A percentile compares a stretch with the other conserved stretches of the same genome.
These are phyloP conservation scores for Prionace glauca DNA, from an alignment of 2,797 vertebrate genomes.

Conservation along the genomic window DNA sequence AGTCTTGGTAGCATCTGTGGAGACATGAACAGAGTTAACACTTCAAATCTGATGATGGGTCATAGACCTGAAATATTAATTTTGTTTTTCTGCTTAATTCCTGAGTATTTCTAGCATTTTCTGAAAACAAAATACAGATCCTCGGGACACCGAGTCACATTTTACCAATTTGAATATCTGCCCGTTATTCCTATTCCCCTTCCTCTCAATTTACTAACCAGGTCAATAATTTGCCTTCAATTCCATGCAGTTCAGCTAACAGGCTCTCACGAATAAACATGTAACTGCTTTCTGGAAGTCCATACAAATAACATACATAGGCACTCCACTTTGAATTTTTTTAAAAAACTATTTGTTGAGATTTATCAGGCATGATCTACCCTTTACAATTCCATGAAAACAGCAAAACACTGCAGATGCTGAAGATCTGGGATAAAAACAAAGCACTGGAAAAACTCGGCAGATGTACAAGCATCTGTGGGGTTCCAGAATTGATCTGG, in stretches of 20 bases:
- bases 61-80: background rate
- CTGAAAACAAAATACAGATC: too few species aligned
- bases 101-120: background rate
- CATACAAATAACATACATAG: background rate
- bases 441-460: too few species aligned
- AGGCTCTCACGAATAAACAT: background rate
- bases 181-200: background rate
- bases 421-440: too few species aligned
- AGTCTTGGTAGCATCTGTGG: background rate
- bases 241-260: background rate
- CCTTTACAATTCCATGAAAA: background rate
- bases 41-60: background rate
- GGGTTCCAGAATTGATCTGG: too few species aligned
- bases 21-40: background rate
- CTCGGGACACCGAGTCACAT: background rate
- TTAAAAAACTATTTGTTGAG: background rate
- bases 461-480: too few species aligned
- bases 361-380: background rate
- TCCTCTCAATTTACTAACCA: background rate
- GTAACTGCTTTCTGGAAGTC: background rate
- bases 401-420: too few species aligned
- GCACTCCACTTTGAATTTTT: background rate
- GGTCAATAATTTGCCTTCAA: background rate
- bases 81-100: background rate
- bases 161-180: background rate